Percentiles rank a stretch among this genome's conserved stretches.
Conservation (phyloP, 2,888 invertebrate genomes). For the Napeogenes inachia region DNA sequence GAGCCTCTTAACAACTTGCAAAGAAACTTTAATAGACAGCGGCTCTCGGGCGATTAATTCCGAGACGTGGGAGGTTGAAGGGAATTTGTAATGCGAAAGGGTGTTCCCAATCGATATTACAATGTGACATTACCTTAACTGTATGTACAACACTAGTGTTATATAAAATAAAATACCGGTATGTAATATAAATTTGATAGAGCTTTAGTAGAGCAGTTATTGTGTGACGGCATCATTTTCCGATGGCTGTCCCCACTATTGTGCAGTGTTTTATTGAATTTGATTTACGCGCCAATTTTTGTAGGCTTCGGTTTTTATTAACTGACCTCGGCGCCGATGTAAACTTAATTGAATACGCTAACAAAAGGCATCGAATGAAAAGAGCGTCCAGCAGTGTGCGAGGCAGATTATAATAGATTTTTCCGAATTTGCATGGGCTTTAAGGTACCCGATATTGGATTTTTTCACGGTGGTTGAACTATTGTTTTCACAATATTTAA, state of each 20-base stretch:
- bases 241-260: conserved; percentile 57
- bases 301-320: conserved; percentile 75
- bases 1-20: conserved; percentile 70
- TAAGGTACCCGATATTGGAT: conserved; percentile 68
- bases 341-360: conserved; percentile 76
- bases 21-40: conserved; percentile 74
- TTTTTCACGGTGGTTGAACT: conserved; percentile 60
- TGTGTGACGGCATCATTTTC: conserved; percentile 61
- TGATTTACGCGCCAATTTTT: conserved; percentile 76
- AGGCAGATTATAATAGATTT: conserved; percentile 76
- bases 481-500: conserved; percentile 51
- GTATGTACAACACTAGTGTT: too few relatives aligned
- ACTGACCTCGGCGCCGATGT: conserved; percentile 76
- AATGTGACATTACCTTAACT: conserved; percentile 6
- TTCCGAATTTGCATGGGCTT: conserved; percentile 71
- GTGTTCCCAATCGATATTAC: conserved; percentile 42
- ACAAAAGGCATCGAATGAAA: conserved; percentile 75
- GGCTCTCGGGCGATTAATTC: conserved; percentile 75
- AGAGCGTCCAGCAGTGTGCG: conserved; percentile 74
- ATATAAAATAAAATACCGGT: too few relatives aligned
- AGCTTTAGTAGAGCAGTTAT: conserved; percentile 39
- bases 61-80: conserved; percentile 65
- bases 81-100: conserved; percentile 71
- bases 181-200: conserved; percentile 43
- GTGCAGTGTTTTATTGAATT: conserved; percentile 73